Evolutionary conservation across 2,797 vertebrate genomes (phyloP), one percentile per base, ranked within the genome.

Genomic region (Chelonia mydas): DNA sequence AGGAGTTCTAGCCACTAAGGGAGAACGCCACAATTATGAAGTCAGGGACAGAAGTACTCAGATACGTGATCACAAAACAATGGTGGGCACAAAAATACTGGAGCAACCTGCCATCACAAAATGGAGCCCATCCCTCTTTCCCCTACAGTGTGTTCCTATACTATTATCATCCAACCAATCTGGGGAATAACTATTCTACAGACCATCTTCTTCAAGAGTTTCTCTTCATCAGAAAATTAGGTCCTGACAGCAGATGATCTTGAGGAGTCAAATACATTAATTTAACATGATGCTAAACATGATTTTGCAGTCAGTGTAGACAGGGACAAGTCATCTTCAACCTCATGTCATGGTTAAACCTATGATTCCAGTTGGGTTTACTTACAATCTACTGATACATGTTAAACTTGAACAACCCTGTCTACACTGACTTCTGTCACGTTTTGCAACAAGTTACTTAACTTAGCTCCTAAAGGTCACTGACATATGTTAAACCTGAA

Each of bases 181-280:
- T 49, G 31, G 10, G 41, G 61, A 41, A 55, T 54, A 41, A 37
- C 37, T 72, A 5, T 72, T 25, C n/a, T 72, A 41, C 37, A 11
- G 21, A 21, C 21, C 68, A 23, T 41, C 68, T 72, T 72, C 37
- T 12, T 41, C 37, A 23, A 72, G 5, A 41, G 33, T 41, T 41
- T 37, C 21, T 72, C 37, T 21, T 72, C 37, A 72, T 41, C n/a
- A 41, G 83, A 83, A 86, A 86, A 51, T 19, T 1, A 2, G 50
- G 15, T 1, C 2, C 8, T 3, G n/a, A 23, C 19, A 23, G 21
- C 41, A 33, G 2, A 0, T 37, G 80, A 3, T n/a, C 21, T 31
- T 3, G 54, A 45, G 1, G n/a, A 77, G 74, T 6, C 3, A 16
- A 61, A 61, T 61, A 61, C 2, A 0, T 2, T 72, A 41, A 72